Base-by-base conservation (phyloP, 2,113 vertebrate species). In the Scortum barcoo region DNA sequence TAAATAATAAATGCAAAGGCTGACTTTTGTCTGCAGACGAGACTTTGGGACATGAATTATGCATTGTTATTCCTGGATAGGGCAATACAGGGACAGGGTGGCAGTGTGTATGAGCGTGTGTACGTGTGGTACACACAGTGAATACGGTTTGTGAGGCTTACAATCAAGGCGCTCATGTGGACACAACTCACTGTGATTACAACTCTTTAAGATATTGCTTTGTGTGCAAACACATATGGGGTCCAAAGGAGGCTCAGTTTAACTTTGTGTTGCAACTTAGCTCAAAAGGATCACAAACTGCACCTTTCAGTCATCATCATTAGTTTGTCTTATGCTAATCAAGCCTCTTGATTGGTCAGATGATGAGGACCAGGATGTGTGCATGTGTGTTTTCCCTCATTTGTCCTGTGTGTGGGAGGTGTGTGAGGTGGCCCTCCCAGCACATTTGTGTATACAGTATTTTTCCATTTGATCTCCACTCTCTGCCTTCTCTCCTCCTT, bases 11-110 rank as follows among this genome's bases (percentile, higher is more conserved):
- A 94, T 93, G 91, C 92, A 91, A 91, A 88, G 72, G 65, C 90
- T 92, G 92, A 94, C 93, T 94, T 94, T 93, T 94, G 93, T 94
- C 93, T 93, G 91, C 83, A 92, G 92, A 92, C 86, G 73, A 93
- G 92, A 93, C 93, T 93, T 89, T 38, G 30, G 79, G 61, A 84
- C 78, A 94, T 94, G 91, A 94, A 94, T 94, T 87, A 94, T 94
- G 93, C 78, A 94, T 94, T 92, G 85, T 94, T 94, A 89, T 93
- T 93, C 92, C 91, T 91, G 90, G 91, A 90, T 93, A 93, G 93
- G 93, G 88, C 89, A 88, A 88, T 72, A 36, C 74, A 67, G 90
- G 92, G 89, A 92, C 91, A 91, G 70, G 28, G 83, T 92, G 86
- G 74, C 71, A 65, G 85, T 84, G 78, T 88, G 51, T 53, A 11